Evolutionary conservation across 2,888 invertebrate genomes (phyloP).

Genomic region (Callyntrura sp.): DNA sequence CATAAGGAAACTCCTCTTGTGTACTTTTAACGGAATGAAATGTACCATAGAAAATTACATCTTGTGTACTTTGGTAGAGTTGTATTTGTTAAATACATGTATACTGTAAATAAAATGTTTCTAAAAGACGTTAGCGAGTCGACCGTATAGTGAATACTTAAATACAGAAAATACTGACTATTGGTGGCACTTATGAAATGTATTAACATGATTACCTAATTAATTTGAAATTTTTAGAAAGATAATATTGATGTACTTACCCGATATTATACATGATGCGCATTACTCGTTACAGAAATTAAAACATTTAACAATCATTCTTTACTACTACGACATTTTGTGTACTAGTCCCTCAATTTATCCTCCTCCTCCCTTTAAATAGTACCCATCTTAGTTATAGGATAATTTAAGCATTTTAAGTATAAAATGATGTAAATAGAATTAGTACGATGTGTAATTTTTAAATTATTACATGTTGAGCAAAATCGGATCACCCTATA

Average conservation of each 20-base stretch:
- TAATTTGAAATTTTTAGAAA: too few species aligned
- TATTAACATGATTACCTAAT: too few species aligned
- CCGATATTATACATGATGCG: slow-evolving; percentile 17
- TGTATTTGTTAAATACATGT: background rate
- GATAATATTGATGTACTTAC: slow-evolving; percentile 10
- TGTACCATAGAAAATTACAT: slow-evolving; percentile 19
- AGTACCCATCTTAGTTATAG: too few species aligned
- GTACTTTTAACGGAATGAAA: slow-evolving; percentile 79
- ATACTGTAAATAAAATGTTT: background rate
- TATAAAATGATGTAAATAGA: too few species aligned
- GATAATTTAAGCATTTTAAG: too few species aligned
- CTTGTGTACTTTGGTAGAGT: background rate
- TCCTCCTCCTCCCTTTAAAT: too few species aligned
- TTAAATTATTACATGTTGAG: too few species aligned
- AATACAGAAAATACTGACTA: background rate
- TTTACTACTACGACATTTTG: background rate
- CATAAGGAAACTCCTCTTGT: slow-evolving; percentile 82
- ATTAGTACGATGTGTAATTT: too few species aligned
- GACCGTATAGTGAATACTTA: background rate
- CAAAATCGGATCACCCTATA: too few species aligned
- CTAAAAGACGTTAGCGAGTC: background rate
- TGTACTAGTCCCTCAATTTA: background rate
- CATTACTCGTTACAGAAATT: slow-evolving; percentile 10
- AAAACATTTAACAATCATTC: slow-evolving; percentile 22
- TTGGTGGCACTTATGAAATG: too few species aligned